These are phyloP conservation scores for Acrocyrtus sp. DNA, from an alignment of 2,888 invertebrate species.

Conservation along the genomic window DNA sequence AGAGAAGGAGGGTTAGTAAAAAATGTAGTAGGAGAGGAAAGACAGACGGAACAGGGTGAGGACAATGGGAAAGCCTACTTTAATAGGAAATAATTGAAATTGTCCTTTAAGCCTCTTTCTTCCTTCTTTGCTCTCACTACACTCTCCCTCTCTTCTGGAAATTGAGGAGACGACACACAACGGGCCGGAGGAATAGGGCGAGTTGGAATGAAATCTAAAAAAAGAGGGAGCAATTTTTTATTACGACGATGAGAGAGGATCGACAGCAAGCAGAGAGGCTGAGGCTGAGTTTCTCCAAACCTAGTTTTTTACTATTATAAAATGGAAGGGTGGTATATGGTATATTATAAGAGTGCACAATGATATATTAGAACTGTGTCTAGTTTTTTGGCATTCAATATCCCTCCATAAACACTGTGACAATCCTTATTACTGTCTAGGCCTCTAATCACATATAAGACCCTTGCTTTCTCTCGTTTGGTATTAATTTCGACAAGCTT, in stretches of 20 bases:
- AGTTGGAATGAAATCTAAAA: constrained; percentile 21
- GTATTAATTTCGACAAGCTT: constrained; percentile 11
- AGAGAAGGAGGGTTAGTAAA: constrained; percentile 11
- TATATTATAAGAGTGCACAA: too few species aligned
- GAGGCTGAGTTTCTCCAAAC: constrained; percentile 39
- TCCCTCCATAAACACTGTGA: constrained; percentile 5
- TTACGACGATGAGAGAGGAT: constrained; percentile 37
- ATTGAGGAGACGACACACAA: constrained; percentile 43
- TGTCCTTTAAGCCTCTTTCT: constrained; percentile 58
- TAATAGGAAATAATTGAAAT: constrained; percentile 61
- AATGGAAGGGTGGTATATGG: not conserved
- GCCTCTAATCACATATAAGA: not conserved
- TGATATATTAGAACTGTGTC: too few species aligned
- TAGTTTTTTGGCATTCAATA: too few species aligned
- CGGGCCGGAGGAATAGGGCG: too few species aligned
- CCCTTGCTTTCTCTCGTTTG: too few species aligned
- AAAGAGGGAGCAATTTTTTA: constrained; percentile 50
- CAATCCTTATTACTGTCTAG: not conserved
- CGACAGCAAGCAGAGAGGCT: constrained; percentile 22
- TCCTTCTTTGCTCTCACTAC: constrained; percentile 7
- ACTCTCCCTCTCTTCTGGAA: constrained; percentile 32
- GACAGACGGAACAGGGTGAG: constrained; percentile 36
- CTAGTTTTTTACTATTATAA: constrained; percentile 49
- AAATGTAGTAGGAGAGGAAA: constrained; percentile 12
- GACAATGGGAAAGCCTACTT: constrained; percentile 56